Base-by-base conservation (phyloP, 2,113 vertebrate genomes). In the Platysternon megacephalum region DNA sequence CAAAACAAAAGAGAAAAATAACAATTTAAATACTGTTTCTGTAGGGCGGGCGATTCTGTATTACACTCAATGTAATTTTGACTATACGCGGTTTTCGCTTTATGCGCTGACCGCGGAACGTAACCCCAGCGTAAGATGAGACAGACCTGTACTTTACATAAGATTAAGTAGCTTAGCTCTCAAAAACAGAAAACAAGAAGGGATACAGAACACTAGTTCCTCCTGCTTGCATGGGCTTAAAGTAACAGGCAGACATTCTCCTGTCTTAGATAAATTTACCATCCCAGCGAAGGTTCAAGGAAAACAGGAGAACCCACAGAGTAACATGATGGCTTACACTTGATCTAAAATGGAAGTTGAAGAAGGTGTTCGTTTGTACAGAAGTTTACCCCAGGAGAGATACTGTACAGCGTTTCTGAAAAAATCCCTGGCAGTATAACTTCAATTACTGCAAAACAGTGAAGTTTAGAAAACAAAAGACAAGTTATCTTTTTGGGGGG, bases 221-320 rank as follows among this genome's bases (percentile, higher is more conserved):
- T 79, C 13, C 39, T 51, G 68, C 72, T 8, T 39, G 4, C 5
- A 39, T 58, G 19, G 68, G 29, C 51, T 81, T 32, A n/a, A 81
- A 81, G 6, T 32, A 46, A 21, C 12, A 39, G 3, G 4, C 46
- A 11, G 58, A 61, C 11, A 42, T 6, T 5, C 1, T 12, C 44
- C 39, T 49, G 26, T 61, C 11, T 55, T 5, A 39, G 13, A 13
- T 35, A 39, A 2, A 19, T 3, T 53, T 1, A 0, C 4, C 17
- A 39, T 48, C 82, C 51, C 11, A 35, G 3, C 10, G 3, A 29
- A 28, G 14, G 32, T 17, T 39, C 58, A 53, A 58, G 8, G 1
- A 21, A 89, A 29, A 35, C 39, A 81, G 48, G 35, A 68, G 16
- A 46, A n/a, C 32, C 13, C 48, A 13, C 5, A 79, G 2, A 39